phyloP scores from a whole-genome alignment of 2,797 vertebrate species.

The Gallinago solitaria region DNA sequence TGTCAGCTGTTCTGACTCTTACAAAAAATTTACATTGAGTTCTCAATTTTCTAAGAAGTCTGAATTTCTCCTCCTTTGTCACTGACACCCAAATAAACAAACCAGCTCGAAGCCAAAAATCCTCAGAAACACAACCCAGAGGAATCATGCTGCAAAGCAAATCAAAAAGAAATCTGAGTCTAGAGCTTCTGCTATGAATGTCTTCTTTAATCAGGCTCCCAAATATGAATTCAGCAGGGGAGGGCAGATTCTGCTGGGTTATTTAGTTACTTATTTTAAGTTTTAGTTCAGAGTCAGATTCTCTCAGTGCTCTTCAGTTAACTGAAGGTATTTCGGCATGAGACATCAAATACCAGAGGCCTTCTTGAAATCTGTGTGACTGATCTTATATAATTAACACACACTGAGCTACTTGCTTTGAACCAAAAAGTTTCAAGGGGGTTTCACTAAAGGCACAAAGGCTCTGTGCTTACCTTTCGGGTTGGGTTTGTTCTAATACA shows the following conservation, averaged over 20 bases:
- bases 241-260: neutral
- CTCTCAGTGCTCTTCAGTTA: neutral
- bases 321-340: neutral
- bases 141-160: neutral
- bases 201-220: constrained; percentile 13
- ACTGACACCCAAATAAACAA: constrained; percentile 9
- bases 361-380: neutral
- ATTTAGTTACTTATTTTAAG: constrained; percentile 10
- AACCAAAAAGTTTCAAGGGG: neutral
- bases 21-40: neutral
- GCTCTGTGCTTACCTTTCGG: neutral
- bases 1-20: neutral
- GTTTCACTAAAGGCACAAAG: neutral
- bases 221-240: neutral
- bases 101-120: neutral
- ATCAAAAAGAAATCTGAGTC: neutral
- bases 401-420: neutral
- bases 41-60: neutral
- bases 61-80: constrained; percentile 17
- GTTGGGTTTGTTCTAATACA: neutral
- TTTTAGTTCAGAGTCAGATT: neutral
- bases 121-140: neutral
- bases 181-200: constrained; percentile 1
- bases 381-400: neutral
- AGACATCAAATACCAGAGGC: constrained; percentile 6